Percentiles rank a stretch among this genome's conserved stretches.
Evolutionary conservation across 53 echinoderm and acorn worm genomes (phyloP).

Genomic region (Crossaster papposus): DNA sequence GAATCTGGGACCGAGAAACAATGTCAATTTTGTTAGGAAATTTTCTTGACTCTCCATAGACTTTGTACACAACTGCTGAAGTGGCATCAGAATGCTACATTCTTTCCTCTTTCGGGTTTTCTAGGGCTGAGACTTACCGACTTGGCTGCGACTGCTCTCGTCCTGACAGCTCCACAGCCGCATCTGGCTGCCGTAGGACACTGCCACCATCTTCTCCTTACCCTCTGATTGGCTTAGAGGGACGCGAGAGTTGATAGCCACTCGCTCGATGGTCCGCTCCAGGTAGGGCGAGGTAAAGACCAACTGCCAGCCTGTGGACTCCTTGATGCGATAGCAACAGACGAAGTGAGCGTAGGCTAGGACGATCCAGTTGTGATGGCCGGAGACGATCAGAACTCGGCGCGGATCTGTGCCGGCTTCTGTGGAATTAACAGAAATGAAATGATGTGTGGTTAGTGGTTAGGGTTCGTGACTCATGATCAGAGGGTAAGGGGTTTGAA

Average conservation of each 20-base stretch:
- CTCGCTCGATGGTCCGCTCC: slow-evolving; percentile 85
- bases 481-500: too few relatives aligned
- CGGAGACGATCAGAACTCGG: slow-evolving; percentile 76
- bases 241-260: slow-evolving; percentile 93
- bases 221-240: slow-evolving; percentile 75
- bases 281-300: slow-evolving; percentile 91
- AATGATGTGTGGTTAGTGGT: neutral
- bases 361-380: slow-evolving; percentile 97
- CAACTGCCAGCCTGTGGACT: slow-evolving; percentile 91
- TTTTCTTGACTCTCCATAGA: too few relatives aligned
- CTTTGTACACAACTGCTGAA: too few relatives aligned
- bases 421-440: neutral
- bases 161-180: slow-evolving; percentile 96
- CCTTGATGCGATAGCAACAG: slow-evolving; percentile 97
- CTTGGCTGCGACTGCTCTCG: slow-evolving; percentile 66
- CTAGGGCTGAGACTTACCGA: slow-evolving; percentile 41
- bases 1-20: too few relatives aligned
- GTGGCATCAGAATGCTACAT: too few relatives aligned
- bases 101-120: too few relatives aligned
- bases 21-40: too few relatives aligned
- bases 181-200: slow-evolving; percentile 92
- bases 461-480: too few relatives aligned
- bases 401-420: slow-evolving; percentile 82
- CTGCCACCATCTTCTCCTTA: slow-evolving; percentile 98
- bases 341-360: slow-evolving; percentile 90